Evolutionary conservation across 2,797 vertebrate genomes (phyloP), one percentile per base, ranked within the genome.

Genomic region (Phoeniculus purpureus): DNA sequence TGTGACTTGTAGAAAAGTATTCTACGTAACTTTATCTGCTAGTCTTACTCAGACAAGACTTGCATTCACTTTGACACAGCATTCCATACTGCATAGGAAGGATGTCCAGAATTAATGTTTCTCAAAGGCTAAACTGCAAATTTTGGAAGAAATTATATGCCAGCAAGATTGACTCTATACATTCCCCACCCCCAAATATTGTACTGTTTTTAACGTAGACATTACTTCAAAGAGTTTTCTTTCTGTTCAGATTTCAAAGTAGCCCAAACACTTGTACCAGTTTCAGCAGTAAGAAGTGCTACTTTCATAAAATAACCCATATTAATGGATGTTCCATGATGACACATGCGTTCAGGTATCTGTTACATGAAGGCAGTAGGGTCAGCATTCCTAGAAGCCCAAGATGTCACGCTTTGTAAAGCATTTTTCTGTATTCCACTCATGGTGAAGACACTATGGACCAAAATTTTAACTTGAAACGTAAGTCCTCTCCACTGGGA

Each of bases 401-500:
- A 98, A 97, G 97, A 94, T 95, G 94, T 94, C 96, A 96, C 55
- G 94, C 93, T 95, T 95, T 96, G 95, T 88, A 96, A 96, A 97
- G 96, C 96, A 95, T 91, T 97, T 97, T 95, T 97, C 95, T 96
- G 92, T 90, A 94, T 67, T 93, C 92, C 97, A 98, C 97, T 98
- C 98, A 98, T 93, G 94, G 92, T 80, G 96, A 86, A 97, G 90
- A 96, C 81, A 94, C 90, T 95, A 96, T 60, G 94, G 94, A 95
- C 87, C 52, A 96, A 97, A 95, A 96, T 87, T 96, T 97, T 97
- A 94, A 95, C 96, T 97, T 98, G 95, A 96, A 97, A 97, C 98
- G 97, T 97, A 97, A 97, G 95, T 96, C 92, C 79, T 97, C 97
- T 97, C 97, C 97, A 94, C 59, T 71, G 97, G 98, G 98, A 98